Evolutionary conservation across 2,797 vertebrate genomes (phyloP), one percentile per base, ranked within the genome.

Genomic region (Sebastes vulpes): DNA sequence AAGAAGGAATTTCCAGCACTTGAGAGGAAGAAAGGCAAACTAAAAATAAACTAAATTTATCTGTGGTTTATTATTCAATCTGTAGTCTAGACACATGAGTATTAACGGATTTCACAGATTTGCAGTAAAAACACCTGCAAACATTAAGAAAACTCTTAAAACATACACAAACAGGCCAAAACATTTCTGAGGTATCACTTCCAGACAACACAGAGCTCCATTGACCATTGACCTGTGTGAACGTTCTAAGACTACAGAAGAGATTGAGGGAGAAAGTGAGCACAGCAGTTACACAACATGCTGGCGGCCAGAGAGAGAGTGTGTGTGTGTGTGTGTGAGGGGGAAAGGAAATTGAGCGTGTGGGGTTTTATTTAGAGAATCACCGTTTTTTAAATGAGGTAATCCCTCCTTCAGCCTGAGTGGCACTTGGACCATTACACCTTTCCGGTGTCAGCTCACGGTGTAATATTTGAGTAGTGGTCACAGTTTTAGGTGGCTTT

Each of bases 341-440:
- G 20, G 5, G n/a, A 38, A 42, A 88, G 83, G 88, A 86, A 90
- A 91, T 70, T 85, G 61, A 61, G 74, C 42, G 25, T 83, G 80
- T 78, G 28, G 25, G 57, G 50, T 90, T 91, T 90, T 88, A 88
- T 92, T 92, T 80, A 48, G 12, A 89, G 78, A 87, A 85, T 84
- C 78, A 82, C 79, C 82, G 70, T 82, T 46, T 85, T 85, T 68
- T 71, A 59, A 72, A 81, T 90, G 89, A 93, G 76, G 89, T 88
- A 91, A 95, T 86, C 53, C 54, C 64, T 88, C 85, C 65, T 46
- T 82, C 75, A 73, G 73, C 65, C 75, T 57, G 54, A 80, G 81
- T 72, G 79, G 77, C 89, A 81, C 76, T 75, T 59, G 29, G 66
- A 74, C 70, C 72, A n/a, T 72, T 71, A 74, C 63, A 50, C 70